Conservation (phyloP, 2,888 invertebrate species). For the Conchocele bisecta region DNA sequence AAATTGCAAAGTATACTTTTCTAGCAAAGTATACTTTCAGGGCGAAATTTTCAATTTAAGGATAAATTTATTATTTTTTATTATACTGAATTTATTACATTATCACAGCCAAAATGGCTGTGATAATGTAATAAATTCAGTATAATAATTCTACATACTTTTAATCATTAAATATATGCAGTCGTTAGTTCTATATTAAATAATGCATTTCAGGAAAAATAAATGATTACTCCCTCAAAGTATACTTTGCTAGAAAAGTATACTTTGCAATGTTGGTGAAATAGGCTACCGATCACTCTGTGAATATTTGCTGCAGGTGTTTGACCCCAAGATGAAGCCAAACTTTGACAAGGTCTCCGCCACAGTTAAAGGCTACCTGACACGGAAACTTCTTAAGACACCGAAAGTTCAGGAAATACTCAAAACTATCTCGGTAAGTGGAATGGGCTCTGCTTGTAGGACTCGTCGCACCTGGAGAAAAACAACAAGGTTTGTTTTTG, state of each 20-base stretch:
- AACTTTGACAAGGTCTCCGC: conserved; percentile 81
- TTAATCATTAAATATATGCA: too few relatives aligned
- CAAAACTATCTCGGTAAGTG: conserved; percentile 86
- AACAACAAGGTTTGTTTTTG: neutral
- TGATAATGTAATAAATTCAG: too few relatives aligned
- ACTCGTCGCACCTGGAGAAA: neutral
- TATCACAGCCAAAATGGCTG: too few relatives aligned
- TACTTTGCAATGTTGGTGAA: neutral
- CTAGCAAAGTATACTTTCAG: too few relatives aligned
- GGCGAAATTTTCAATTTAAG: too few relatives aligned
- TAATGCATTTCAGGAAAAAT: too few relatives aligned
- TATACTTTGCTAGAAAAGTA: neutral
- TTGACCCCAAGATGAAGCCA: conserved; percentile 67
- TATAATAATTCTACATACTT: too few relatives aligned
- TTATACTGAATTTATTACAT: too few relatives aligned
- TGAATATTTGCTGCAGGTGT: conserved; percentile 48
- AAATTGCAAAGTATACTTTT: too few relatives aligned
- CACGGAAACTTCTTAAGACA: conserved; percentile 91
- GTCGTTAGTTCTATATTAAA: too few relatives aligned
- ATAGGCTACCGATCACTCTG: neutral
- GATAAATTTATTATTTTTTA: too few relatives aligned
- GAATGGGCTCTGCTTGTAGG: neutral
- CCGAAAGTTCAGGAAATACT: conserved; percentile 91
- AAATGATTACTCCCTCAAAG: too few relatives aligned
- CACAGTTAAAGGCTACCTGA: conserved; percentile 89